Evolutionary conservation across 2,797 vertebrate species (phyloP).

Genomic region (Smutsia gigantea): DNA sequence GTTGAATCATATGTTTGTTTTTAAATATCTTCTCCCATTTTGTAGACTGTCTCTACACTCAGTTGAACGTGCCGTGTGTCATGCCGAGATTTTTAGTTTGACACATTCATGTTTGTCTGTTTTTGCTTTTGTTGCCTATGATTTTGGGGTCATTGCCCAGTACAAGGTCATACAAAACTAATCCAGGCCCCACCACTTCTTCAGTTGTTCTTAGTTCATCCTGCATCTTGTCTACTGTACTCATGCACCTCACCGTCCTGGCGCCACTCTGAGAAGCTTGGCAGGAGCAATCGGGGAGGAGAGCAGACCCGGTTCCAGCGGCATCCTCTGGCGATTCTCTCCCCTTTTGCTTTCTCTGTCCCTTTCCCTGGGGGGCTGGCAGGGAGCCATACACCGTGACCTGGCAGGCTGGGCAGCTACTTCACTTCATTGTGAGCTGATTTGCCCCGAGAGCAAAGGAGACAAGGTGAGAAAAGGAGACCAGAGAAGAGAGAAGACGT

Average conservation of each 20-base stretch:
- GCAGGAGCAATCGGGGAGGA: not conserved
- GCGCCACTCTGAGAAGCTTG: not conserved
- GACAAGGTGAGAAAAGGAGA: not conserved
- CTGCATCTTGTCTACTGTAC: too few species aligned
- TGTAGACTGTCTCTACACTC: not conserved
- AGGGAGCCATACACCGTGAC: fast-evolving
- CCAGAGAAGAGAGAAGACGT: not conserved
- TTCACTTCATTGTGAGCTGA: not conserved
- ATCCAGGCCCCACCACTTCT: not conserved
- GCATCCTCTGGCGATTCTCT: not conserved
- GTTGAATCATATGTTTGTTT: not conserved
- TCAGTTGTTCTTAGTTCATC: not conserved
- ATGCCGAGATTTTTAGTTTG: not conserved
- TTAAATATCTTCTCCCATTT: not conserved
- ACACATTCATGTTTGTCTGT: not conserved
- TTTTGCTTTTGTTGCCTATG: not conserved
- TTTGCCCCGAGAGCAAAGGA: not conserved
- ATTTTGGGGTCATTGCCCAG: not conserved
- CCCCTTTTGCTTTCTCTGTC: too few species aligned
- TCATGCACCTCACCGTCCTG: not conserved
- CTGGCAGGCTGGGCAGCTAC: not conserved
- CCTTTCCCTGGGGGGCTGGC: not conserved
- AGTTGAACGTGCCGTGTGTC: not conserved
- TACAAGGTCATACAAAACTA: not conserved
- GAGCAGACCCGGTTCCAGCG: not conserved